Percentiles rank a stretch among this genome's conserved stretches.
Conservation (phyloP, 2,113 vertebrate species). For the Desmodus rotundus region DNA sequence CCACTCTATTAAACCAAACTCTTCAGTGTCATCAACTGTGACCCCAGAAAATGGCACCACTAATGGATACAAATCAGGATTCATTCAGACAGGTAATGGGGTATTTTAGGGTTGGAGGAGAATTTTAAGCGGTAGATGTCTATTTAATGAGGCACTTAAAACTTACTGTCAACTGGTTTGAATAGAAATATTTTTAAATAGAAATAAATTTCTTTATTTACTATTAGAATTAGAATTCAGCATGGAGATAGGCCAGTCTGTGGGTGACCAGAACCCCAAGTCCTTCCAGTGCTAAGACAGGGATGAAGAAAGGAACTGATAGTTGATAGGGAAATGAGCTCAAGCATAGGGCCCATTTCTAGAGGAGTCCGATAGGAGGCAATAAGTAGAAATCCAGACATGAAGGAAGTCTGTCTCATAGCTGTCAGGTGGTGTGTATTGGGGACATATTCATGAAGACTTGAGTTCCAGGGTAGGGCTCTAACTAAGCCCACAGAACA, state of each 20-base stretch:
- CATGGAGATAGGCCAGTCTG: not conserved
- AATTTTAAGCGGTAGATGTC: not conserved
- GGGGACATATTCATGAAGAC: not conserved
- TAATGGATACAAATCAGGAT: conserved; percentile 91
- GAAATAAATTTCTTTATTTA: not conserved
- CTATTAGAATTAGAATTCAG: not conserved
- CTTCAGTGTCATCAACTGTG: conserved; percentile 88
- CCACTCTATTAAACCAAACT: conserved; percentile 89
- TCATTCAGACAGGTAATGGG: conserved; percentile 90
- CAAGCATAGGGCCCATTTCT: not conserved
- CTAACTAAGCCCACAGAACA: not conserved
- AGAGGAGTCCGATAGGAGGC: not conserved
- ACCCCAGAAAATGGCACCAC: conserved; percentile 90
- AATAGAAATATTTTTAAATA: not conserved
- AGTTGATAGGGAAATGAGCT: not conserved
- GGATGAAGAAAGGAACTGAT: not conserved
- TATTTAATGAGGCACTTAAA: conserved; percentile 27
- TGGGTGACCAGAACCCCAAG: not conserved
- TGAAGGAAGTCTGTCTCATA: not conserved
- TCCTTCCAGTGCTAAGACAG: not conserved
- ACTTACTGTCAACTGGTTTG: not conserved
- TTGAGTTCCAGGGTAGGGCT: not conserved
- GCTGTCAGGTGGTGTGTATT: not conserved
- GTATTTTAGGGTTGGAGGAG: not conserved
- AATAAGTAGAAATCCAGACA: not conserved